Percentiles rank a stretch among this genome's conserved stretches.
Conservation (phyloP, 92 coral and sea anemone species). For the Porites divaricata region DNA sequence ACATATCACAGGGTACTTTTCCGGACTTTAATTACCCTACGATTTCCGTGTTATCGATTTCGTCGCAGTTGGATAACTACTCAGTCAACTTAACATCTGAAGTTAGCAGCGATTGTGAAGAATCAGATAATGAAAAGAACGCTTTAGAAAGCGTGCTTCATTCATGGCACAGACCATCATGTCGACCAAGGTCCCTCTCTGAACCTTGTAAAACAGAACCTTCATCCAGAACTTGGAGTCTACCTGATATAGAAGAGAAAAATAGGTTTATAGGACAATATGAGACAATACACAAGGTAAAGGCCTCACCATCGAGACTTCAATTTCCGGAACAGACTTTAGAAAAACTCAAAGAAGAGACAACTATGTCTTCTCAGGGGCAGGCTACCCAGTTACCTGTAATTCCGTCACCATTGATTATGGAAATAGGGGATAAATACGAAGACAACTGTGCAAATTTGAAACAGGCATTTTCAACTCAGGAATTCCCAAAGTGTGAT, state of each 20-base stretch:
- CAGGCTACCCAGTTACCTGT: not conserved
- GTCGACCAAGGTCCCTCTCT: constrained; percentile 24
- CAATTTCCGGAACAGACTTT: constrained; percentile 29
- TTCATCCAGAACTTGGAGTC: constrained; percentile 26
- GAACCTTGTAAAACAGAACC: constrained; percentile 10
- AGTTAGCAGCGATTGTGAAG: constrained; percentile 23
- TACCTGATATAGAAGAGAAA: constrained; percentile 15
- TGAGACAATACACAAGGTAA: constrained; percentile 22
- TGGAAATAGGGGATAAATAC: constrained; percentile 6
- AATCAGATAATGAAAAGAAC: constrained; percentile 6
- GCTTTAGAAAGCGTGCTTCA: constrained; percentile 6
- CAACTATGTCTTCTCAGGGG: not conserved
- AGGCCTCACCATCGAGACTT: constrained; percentile 30
- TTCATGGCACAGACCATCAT: constrained; percentile 34
- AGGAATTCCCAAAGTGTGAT: not conserved
- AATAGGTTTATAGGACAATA: not conserved
- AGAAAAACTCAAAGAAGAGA: constrained; percentile 28
- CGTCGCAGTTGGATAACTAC: constrained; percentile 17
- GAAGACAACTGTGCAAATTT: not conserved
- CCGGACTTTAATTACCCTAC: constrained; percentile 1
- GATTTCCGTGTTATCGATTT: constrained; percentile 15
- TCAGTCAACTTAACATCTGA: not conserved
- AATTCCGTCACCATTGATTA: constrained; percentile 13
- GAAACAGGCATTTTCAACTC: not conserved
- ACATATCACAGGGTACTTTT: constrained; percentile 13